Evolutionary conservation across 2,113 vertebrate species (phyloP), one percentile per base, ranked within the genome.

Genomic region (Aegotheles bennettii): DNA sequence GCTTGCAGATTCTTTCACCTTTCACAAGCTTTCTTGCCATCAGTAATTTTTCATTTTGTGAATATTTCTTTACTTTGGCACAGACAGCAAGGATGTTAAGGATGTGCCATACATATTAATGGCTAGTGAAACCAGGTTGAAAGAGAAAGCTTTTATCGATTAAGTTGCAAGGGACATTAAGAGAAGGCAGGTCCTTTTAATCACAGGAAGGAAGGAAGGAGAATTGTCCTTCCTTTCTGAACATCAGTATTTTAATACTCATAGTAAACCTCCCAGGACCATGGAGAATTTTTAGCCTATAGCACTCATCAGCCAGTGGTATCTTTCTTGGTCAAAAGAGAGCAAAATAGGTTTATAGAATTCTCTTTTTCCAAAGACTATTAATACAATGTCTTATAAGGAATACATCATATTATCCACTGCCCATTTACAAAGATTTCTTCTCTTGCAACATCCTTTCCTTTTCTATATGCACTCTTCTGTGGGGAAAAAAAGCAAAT

Each of bases 1-100:
- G 63, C 54, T 63, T 94, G 51, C 79, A 65, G 75, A 70, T 67
- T 90, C 68, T 65, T 85, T 76, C 75, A 70, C 87, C 47, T 94
- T 91, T 90, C 87, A 91, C 47, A 92, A 80, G 51, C 47, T 88
- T 77, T 89, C 71, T 80, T 93, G 91, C 92, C 71, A 90, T 69
- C n/a, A 67, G 78, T 56, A 93, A 88, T 90, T 93, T 95, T 91
- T 93, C 29, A 78, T 95, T 90, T 94, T 93, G 71, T 90, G 84
- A 93, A 35, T 87, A 91, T 90, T 94, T 91, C 26, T 73, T 25
- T 65, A 16, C 59, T 76, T 87, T 12, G 11, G 18, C 64, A 87
- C 23, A 59, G 59, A 91, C 31, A 88, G 23, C 33, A 92, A 95
- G n/a, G n/a, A 77, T 40, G 71, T 26, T 80, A 70, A 33, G 16